Percentiles rank a stretch among this genome's conserved stretches.
phyloP scores from a whole-genome alignment of 2,888 invertebrate species.

The Spialia ferax region DNA sequence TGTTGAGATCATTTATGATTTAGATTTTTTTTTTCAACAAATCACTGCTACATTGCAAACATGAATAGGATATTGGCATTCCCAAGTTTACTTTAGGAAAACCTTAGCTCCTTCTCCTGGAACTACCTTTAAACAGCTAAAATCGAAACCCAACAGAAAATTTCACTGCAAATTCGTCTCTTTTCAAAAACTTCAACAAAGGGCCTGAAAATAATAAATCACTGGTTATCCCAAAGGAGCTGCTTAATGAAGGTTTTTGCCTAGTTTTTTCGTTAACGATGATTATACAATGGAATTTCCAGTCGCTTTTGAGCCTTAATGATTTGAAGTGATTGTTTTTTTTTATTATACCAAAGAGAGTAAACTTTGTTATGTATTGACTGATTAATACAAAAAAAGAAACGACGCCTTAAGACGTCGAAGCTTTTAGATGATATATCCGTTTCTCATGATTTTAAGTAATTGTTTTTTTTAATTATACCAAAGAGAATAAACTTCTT shows the following conservation, averaged over 20 bases:
- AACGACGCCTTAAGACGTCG: background rate
- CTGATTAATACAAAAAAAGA: too few species aligned
- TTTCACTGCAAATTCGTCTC: background rate
- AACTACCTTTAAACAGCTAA: background rate
- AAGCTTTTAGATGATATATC: too few species aligned
- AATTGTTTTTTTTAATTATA: background rate
- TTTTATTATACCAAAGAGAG: background rate
- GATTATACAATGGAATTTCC: constrained; percentile 16
- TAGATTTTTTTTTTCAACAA: too few species aligned
- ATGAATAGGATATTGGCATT: background rate
- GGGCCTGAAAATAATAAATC: constrained; percentile 20
- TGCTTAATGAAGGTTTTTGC: constrained; percentile 23
- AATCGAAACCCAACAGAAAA: constrained; percentile 6
- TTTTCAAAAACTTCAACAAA: constrained; percentile 20
- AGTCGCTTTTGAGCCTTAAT: constrained; percentile 5
- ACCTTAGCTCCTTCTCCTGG: too few species aligned
- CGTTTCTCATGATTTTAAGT: too few species aligned
- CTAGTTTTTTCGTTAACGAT: constrained; percentile 17
- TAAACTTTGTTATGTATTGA: background rate
- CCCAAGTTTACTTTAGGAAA: background rate
- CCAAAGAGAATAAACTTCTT: background rate
- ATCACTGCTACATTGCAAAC: too few species aligned
- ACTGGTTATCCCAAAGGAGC: constrained; percentile 11
- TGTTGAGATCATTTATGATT: too few species aligned
- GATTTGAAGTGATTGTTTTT: constrained; percentile 5